These are phyloP conservation scores for Phenganax subtilis DNA, from an alignment of 92 coral and sea anemone genomes.

Conservation along the genomic window DNA sequence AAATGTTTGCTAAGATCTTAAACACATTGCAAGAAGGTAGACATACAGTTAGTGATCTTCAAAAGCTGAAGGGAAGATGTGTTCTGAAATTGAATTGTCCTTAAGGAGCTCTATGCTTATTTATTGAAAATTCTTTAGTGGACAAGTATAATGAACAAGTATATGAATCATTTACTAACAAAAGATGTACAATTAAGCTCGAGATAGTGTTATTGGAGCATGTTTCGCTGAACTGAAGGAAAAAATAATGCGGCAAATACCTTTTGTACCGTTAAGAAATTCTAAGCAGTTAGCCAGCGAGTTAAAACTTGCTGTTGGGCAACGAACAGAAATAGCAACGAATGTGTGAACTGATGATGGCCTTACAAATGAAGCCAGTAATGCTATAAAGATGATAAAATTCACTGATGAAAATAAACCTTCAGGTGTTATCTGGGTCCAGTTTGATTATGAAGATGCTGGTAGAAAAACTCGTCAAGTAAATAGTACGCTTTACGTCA, in stretches of 20 bases:
- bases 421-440: slow-evolving; percentile 63
- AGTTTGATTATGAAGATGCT: slow-evolving; percentile 56
- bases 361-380: slow-evolving; percentile 55
- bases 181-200: slow-evolving; percentile 11
- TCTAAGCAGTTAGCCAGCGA: slow-evolving; percentile 45
- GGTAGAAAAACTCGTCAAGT: slow-evolving; percentile 58
- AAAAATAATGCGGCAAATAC: slow-evolving; percentile 53
- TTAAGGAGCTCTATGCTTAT: slow-evolving; percentile 8
- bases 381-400: slow-evolving; percentile 50
- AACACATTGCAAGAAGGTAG: slow-evolving; percentile 50
- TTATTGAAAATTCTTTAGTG: slow-evolving; percentile 6
- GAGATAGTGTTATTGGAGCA: slow-evolving; percentile 20
- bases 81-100: background rate
- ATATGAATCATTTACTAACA: background rate
- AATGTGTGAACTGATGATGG: slow-evolving; percentile 50
- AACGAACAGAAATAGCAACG: slow-evolving; percentile 49
- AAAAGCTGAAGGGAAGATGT: slow-evolving; percentile 34
- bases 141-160: background rate
- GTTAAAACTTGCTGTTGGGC: slow-evolving; percentile 49
- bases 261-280: slow-evolving; percentile 41
- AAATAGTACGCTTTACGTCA: slow-evolving; percentile 49
- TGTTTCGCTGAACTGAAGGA: slow-evolving; percentile 28
- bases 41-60: slow-evolving; percentile 43
- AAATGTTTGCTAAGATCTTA: slow-evolving; percentile 51
- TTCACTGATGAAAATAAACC: slow-evolving; percentile 46